Evolutionary conservation across 2,888 invertebrate genomes (phyloP).

Genomic region (Coecobrya sp.): DNA sequence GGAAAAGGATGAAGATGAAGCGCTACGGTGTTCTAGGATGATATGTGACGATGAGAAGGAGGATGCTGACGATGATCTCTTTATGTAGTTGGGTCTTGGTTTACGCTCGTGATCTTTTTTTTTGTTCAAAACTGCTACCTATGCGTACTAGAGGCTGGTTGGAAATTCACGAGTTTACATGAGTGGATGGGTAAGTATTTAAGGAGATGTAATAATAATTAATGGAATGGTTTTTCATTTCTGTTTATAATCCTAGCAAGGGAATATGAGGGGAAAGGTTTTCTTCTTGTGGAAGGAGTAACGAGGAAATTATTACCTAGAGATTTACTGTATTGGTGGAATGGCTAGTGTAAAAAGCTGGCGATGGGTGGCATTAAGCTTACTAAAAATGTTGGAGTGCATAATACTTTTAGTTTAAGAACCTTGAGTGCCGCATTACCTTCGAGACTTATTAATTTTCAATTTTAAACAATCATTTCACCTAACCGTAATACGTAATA

Average conservation of each 20-base stretch:
- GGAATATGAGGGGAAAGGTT: background rate
- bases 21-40: background rate
- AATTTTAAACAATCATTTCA: too few species aligned
- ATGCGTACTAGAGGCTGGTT: background rate
- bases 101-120: background rate
- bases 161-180: background rate
- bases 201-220: background rate
- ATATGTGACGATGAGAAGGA: slow-evolving; percentile 19
- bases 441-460: too few species aligned
- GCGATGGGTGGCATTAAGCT: slow-evolving; percentile 9
- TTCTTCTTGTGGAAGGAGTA: background rate
- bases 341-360: background rate
- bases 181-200: background rate
- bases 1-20: slow-evolving; percentile 1
- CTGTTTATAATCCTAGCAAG: background rate
- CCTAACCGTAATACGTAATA: too few species aligned
- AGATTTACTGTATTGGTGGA: too few species aligned
- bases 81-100: background rate
- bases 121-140: background rate
- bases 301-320: too few species aligned
- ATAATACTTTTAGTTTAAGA: background rate
- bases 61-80: background rate
- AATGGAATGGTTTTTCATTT: background rate
- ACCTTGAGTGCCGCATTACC: background rate
- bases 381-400: background rate